These are phyloP conservation scores for Plagodis pulveraria DNA, from an alignment of 2,888 invertebrate species.

Conservation along the genomic window DNA sequence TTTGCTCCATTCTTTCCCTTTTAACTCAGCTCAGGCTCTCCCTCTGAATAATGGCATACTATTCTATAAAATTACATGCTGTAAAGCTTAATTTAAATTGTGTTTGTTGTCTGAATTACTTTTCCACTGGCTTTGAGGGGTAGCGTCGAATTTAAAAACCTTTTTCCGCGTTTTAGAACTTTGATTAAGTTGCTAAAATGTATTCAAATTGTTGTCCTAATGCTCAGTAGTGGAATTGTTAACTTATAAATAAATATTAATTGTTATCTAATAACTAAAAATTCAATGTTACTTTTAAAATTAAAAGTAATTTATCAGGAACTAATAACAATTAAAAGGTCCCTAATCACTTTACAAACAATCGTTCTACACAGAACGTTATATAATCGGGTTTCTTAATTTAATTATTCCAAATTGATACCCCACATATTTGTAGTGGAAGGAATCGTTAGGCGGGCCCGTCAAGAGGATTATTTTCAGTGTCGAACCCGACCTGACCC, in stretches of 20 bases:
- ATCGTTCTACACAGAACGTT: neutral
- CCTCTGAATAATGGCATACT: constrained; percentile 53
- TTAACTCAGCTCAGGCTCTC: constrained; percentile 42
- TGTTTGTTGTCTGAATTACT: constrained; percentile 39
- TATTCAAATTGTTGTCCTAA: constrained; percentile 2
- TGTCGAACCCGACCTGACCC: constrained; percentile 70
- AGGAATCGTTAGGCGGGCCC: constrained; percentile 54
- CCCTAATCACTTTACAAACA: too few relatives aligned
- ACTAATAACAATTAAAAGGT: too few relatives aligned
- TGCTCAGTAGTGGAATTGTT: too few relatives aligned
- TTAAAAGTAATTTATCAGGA: too few relatives aligned
- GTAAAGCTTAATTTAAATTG: constrained; percentile 40
- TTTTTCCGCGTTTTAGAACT: constrained; percentile 19
- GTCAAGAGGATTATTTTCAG: constrained; percentile 65
- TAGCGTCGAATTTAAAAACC: constrained; percentile 21
- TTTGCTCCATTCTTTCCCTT: constrained; percentile 61
- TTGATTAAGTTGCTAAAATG: constrained; percentile 20
- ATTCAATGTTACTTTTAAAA: too few relatives aligned
- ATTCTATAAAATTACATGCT: constrained; percentile 43
- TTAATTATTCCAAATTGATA: constrained; percentile 53
- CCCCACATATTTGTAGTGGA: constrained; percentile 46
- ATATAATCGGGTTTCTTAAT: constrained; percentile 53
- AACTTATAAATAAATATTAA: too few relatives aligned
- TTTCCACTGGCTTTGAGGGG: constrained; percentile 22
- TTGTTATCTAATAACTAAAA: too few relatives aligned